Base-by-base conservation (phyloP, 2,888 invertebrate genomes). In the Erannis defoliaria region DNA sequence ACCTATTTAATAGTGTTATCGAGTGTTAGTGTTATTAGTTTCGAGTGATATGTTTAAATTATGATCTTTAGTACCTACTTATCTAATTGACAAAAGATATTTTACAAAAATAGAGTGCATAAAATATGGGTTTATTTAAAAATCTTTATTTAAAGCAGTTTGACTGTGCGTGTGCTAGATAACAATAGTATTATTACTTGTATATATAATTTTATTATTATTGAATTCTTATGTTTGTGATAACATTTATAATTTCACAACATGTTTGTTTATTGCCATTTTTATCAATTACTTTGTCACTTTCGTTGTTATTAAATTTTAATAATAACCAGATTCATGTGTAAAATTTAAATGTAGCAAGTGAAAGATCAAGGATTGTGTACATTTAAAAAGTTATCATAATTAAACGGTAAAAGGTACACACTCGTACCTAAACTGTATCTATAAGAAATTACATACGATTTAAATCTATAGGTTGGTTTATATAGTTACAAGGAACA, bases 21-120 rank as follows among this genome's bases (percentile, higher is more conserved):
- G n/a, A n/a, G n/a, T n/a, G n/a, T n/a, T n/a, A n/a, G n/a, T n/a
- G n/a, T n/a, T 45, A 14, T 58, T 66, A 50, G 67, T 67, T 66
- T 68, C 55, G 61, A 70, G 69, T 85, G 86, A 86, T 85, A 85
- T 86, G 84, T 85, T 73, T 73, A 60, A 64, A 69, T 64, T 62
- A 66, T 73, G 68, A 68, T 64, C 68, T 65, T 72, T 55, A 68
- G 62, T 71, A 71, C 66, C 62, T 71, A 71, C 66, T 46, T 73
- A 78, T 61, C 75, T 83, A 86, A 85, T 85, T 85, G 84, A 85
- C 75, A 76, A 73, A 68, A 33, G 64, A 72, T 71, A 67, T 66
- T 67, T 56, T 80, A 82, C 72, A 84, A 85, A 84, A 82, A 84
- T 83, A 85, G 73, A 76, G 50, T 46, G 35, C 45, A 38, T 18